phyloP scores from a whole-genome alignment of 2,888 invertebrate genomes.

The Willowsia nigromaculata region DNA sequence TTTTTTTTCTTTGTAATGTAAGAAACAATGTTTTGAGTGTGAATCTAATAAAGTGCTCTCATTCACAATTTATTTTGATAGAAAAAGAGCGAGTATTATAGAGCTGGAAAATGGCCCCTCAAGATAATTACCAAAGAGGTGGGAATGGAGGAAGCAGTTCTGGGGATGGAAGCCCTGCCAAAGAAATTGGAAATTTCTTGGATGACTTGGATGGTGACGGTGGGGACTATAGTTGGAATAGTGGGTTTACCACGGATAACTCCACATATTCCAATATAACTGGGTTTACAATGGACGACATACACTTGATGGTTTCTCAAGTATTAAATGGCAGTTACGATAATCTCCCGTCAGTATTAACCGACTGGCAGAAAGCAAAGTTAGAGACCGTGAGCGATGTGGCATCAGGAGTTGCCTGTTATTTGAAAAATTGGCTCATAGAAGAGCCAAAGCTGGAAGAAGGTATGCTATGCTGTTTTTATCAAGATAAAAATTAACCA shows the following conservation, averaged over 20 bases:
- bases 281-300: background rate
- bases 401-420: background rate
- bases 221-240: background rate
- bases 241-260: background rate
- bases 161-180: background rate
- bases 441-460: background rate
- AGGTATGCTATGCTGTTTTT: no score
- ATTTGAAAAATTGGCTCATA: background rate
- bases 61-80: background rate
- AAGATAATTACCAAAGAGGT: background rate
- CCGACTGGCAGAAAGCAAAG: conserved; percentile 57
- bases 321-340: conserved; percentile 43
- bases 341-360: conserved; percentile 3
- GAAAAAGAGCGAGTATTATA: background rate
- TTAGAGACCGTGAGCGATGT: conserved; percentile 13
- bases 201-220: background rate
- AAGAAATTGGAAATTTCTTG: background rate
- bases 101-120: background rate
- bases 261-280: background rate
- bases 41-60: background rate
- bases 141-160: background rate
- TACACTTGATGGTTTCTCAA: conserved; percentile 12
- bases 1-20: background rate
- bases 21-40: background rate
- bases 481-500: no score